phyloP scores from a whole-genome alignment of 2,113 vertebrate species.

The Laticauda laticaudata region DNA sequence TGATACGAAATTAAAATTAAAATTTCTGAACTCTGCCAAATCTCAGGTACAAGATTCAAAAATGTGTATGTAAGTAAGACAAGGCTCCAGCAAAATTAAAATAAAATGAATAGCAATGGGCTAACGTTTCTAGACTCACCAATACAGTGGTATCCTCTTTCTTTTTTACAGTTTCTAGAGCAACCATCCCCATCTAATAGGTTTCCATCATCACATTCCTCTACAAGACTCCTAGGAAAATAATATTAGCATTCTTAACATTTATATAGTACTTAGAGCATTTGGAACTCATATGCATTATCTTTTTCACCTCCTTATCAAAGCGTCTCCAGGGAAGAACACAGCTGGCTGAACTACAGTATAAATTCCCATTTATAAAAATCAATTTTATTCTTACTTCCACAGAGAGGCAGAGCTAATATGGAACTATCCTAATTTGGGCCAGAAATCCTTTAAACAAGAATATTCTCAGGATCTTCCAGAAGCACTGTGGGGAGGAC shows the following conservation, averaged over 20 bases:
- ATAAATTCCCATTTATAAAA: background rate
- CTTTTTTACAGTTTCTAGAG: conserved; percentile 84
- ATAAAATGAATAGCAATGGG: background rate
- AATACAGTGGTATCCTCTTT: conserved; percentile 82
- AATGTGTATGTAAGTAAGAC: background rate
- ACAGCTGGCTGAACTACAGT: background rate
- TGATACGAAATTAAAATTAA: background rate
- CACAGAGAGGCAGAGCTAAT: background rate
- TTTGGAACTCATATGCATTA: background rate
- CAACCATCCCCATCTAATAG: conserved; percentile 90
- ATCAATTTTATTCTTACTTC: background rate
- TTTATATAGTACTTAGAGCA: background rate
- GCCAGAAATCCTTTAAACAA: background rate
- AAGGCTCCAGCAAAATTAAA: background rate
- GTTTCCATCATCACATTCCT: conserved; percentile 90
- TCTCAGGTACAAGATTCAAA: background rate
- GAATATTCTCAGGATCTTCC: background rate
- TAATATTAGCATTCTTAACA: background rate
- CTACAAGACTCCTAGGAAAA: conserved; percentile 71
- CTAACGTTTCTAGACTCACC: conserved; percentile 73
- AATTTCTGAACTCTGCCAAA: background rate
- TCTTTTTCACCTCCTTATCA: background rate
- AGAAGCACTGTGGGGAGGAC: background rate
- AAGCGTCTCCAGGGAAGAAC: background rate
- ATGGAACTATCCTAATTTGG: background rate